phyloP scores from a whole-genome alignment of 1,140 invertebrate genomes.

The Cotesia chilonis region DNA sequence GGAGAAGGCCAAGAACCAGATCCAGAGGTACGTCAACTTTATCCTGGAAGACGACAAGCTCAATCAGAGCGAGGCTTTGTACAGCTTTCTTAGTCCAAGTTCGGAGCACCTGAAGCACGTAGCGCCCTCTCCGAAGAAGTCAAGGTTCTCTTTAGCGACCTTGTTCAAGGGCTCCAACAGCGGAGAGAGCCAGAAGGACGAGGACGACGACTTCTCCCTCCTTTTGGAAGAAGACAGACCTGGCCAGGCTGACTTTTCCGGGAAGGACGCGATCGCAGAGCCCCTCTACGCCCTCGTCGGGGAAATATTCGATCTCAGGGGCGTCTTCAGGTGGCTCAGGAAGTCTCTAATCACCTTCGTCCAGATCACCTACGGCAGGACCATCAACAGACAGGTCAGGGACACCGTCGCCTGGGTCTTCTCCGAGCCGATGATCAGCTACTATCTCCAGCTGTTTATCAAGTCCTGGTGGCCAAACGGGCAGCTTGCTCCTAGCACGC shows the following conservation, averaged over 20 bases:
- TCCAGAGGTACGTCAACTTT: slow-evolving; percentile 88
- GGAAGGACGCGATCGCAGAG: slow-evolving; percentile 86
- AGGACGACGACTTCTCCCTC: slow-evolving; percentile 77
- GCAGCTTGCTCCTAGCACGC: slow-evolving; percentile 68
- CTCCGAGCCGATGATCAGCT: slow-evolving; percentile 89
- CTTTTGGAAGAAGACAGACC: slow-evolving; percentile 70
- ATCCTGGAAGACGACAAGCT: slow-evolving; percentile 86
- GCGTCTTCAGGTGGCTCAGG: slow-evolving; percentile 86
- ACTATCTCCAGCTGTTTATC: slow-evolving; percentile 82
- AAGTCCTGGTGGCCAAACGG: slow-evolving; percentile 91
- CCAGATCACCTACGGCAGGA: slow-evolving; percentile 89
- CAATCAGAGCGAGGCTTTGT: slow-evolving; percentile 88
- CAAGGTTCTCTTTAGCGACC: slow-evolving; percentile 83
- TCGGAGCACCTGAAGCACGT: slow-evolving; percentile 86
- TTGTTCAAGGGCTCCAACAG: slow-evolving; percentile 77
- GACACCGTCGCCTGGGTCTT: slow-evolving; percentile 88
- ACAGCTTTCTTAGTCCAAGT: slow-evolving; percentile 88
- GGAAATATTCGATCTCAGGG: slow-evolving; percentile 89
- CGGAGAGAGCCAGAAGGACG: slow-evolving; percentile 66
- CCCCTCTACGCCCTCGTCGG: slow-evolving; percentile 85
- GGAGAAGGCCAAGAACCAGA: slow-evolving; percentile 82
- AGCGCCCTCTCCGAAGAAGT: slow-evolving; percentile 79
- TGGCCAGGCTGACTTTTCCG: slow-evolving; percentile 65
- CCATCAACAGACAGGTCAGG: slow-evolving; percentile 90
- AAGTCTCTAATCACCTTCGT: slow-evolving; percentile 90